Evolutionary conservation across 2,888 invertebrate genomes (phyloP), one percentile per base, ranked within the genome.

Genomic region (Xanthorhoe designata): DNA sequence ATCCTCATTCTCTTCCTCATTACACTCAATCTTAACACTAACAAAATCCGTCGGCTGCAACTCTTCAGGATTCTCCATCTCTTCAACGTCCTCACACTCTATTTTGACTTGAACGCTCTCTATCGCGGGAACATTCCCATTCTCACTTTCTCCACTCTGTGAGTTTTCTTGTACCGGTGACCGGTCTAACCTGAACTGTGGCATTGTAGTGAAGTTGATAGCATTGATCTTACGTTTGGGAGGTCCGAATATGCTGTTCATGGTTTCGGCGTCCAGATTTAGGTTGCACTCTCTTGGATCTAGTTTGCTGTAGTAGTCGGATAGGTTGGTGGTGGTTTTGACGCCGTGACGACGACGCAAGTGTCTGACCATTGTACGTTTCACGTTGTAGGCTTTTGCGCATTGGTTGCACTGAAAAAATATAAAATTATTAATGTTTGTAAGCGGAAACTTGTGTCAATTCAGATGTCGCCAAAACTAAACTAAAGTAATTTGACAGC

Each of bases 361-460:
- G 74, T 94, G 94, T 32, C 87, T 88, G 2, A 92, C 73, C 61
- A 94, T 87, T 0, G 94, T 89, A 45, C 91, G 86, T 66, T 90
- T 90, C 7, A 89, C 88, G 17, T 92, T 88, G 71, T 90, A 94
- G 0, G 89, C 84, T 76, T 94, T 94, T 2, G 90, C 85, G 72
- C 94, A 94, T 61, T 89, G 79, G 72, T 91, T 90, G 79, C 94
- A 94, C 94, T 94, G 87, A n/a, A 64, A 64, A 10, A 13, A 15
- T 8, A 47, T 24, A 3, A 24, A 24, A 24, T 3, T 3, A 24
- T 3, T 24, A 24, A 1, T 24, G 1, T 24, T 4, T 24, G 24
- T 24, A 4, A 24, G 4, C 4, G 4, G 24, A 24, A 24, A 24
- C n/a, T n/a, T n/a, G n/a, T n/a, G n/a, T n/a, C n/a, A n/a, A n/a